phyloP scores from a whole-genome alignment of 2,888 invertebrate genomes.

The Heliconius erato region DNA sequence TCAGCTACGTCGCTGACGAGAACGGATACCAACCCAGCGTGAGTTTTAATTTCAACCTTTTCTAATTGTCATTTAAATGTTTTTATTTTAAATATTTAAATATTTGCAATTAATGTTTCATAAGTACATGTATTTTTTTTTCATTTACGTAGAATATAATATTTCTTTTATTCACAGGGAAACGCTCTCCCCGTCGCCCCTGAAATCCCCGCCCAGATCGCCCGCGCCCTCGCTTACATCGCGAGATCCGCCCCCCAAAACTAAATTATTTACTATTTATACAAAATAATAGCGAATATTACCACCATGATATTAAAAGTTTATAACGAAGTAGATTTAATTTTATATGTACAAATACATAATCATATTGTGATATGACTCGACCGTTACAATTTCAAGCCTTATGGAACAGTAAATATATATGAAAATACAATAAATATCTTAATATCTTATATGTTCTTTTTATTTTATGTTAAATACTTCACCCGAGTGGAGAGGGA shows the following conservation, averaged over 20 bases:
- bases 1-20: conserved; percentile 88
- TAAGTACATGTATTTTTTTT: background rate
- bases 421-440: conserved; percentile 55
- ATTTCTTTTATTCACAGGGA: conserved; percentile 65
- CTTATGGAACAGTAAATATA: conserved; percentile 27
- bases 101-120: background rate
- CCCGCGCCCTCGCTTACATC: conserved; percentile 73
- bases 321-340: conserved; percentile 48
- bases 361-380: conserved; percentile 39
- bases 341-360: conserved; percentile 48
- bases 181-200: conserved; percentile 81
- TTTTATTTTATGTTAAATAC: background rate
- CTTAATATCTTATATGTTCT: conserved; percentile 29
- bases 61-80: background rate
- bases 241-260: conserved; percentile 53
- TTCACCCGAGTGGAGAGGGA: background rate
- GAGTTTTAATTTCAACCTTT: conserved; percentile 48
- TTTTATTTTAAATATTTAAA: background rate
- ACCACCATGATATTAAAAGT: conserved; percentile 41
- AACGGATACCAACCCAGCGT: conserved; percentile 89
- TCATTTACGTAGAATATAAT: too few relatives aligned
- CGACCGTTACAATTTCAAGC: conserved; percentile 36
- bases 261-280: conserved; percentile 41
- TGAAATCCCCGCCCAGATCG: conserved; percentile 81
- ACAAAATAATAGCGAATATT: conserved; percentile 43